Evolutionary conservation across 2,797 vertebrate genomes (phyloP), one percentile per base, ranked within the genome.

Genomic region (Loriculus beryllinus): DNA sequence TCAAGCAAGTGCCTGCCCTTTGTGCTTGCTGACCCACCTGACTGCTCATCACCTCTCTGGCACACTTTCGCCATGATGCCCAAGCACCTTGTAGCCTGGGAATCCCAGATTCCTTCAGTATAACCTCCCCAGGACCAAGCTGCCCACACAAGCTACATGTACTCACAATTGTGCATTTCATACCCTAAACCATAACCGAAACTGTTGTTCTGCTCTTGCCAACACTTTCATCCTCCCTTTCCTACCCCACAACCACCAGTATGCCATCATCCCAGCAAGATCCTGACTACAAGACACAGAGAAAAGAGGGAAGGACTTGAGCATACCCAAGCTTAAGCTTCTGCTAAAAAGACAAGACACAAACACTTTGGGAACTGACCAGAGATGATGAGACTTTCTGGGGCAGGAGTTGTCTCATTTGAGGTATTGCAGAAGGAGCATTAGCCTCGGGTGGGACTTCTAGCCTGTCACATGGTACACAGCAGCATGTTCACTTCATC

Each of bases 1-100:
- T 42, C 3, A 6, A 62, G 42, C 0, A 0, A 43, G 48, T 20
- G 60, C 40, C 85, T 43, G 29, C 52, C 37, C 37, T 42, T 17
- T 18, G 64, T 18, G 37, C 65, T 77, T 18, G 45, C 65, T 77
- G 31, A 22, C 43, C 40, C 40, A 7, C 28, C 29, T 2, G 14
- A 12, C 52, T 82, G n/a, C 40, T 20, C 33, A 33, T 43, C 51
- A 6, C 21, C 52, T 54, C 52, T 68, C 40, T 14, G 18, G 49
- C 64, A n/a, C n/a, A n/a, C n/a, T n/a, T n/a, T n/a, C n/a, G n/a
- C n/a, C n/a, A n/a, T n/a, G n/a, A n/a, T n/a, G n/a, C n/a, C 31
- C 35, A 52, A n/a, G 23, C 31, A 26, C 12, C 45, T 25, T 13
- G 3, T 6, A n/a, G 31, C 33, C 37, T 49, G 52, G 10, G 37